phyloP scores from a whole-genome alignment of 2,797 vertebrate genomes.

The Enoplosus armatus region DNA sequence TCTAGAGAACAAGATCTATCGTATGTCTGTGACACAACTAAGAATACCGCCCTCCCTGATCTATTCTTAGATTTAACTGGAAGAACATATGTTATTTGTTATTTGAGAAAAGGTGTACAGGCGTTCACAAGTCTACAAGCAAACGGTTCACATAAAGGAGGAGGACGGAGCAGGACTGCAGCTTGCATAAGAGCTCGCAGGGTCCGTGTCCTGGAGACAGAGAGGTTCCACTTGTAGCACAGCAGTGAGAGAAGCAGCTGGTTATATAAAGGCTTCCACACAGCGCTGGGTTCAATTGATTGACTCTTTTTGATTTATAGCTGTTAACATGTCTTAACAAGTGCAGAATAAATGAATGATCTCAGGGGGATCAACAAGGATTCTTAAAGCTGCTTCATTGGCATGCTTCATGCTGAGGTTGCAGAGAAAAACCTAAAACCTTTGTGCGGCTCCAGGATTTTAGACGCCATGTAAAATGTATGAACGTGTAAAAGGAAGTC shows the following conservation, averaged over 20 bases:
- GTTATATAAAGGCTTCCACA: conserved; percentile 37
- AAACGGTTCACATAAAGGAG: conserved; percentile 43
- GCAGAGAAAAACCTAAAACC: neutral
- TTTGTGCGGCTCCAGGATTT: neutral
- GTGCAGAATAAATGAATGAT: neutral
- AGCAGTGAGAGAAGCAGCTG: conserved; percentile 31
- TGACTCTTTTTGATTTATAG: conserved; percentile 15
- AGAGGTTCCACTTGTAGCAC: conserved; percentile 44
- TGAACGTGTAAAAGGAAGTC: neutral
- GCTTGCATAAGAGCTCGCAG: conserved; percentile 46
- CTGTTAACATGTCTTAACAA: conserved; percentile 3
- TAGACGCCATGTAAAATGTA: neutral
- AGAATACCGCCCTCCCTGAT: conserved; percentile 42
- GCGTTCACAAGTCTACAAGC: conserved; percentile 8
- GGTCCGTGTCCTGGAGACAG: conserved; percentile 17
- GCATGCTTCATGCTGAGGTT: neutral
- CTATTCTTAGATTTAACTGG: conserved; percentile 62
- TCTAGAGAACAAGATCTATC: conserved; percentile 40
- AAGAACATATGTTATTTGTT: conserved; percentile 28
- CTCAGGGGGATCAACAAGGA: neutral
- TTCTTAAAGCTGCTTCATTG: neutral
- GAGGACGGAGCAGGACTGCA: conserved; percentile 22
- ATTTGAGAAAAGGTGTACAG: conserved; percentile 3
- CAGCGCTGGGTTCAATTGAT: neutral
- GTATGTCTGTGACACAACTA: conserved; percentile 57